Evolutionary conservation across 2,113 vertebrate genomes (phyloP).

Genomic region (Tragelaphus buxtoni): DNA sequence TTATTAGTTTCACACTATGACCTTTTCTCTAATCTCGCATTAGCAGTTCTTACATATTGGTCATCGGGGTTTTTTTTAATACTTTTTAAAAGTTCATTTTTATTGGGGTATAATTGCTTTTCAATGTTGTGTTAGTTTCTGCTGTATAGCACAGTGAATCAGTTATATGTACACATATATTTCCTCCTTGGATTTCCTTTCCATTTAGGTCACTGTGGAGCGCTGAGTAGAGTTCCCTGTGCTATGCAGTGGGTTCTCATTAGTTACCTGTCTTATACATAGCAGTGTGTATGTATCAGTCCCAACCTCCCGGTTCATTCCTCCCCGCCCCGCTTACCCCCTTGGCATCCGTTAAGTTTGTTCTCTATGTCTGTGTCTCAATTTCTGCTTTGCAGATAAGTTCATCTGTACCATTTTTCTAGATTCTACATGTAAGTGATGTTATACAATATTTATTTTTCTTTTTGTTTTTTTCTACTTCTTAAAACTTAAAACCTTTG

Average conservation of each 20-base stretch:
- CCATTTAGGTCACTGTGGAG: background rate
- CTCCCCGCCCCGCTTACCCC: fast-evolving
- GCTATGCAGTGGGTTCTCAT: background rate
- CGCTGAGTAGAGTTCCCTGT: background rate
- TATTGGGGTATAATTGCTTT: background rate
- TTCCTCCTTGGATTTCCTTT: background rate
- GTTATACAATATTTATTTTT: background rate
- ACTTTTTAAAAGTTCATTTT: background rate
- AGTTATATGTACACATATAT: background rate
- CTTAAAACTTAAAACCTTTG: background rate
- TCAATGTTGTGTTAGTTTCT: background rate
- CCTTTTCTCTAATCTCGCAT: background rate
- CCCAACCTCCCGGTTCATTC: background rate
- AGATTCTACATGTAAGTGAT: background rate
- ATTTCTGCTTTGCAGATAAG: background rate
- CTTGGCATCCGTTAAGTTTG: background rate
- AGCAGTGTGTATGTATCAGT: background rate
- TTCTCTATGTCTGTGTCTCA: background rate
- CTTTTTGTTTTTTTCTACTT: background rate
- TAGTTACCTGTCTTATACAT: background rate
- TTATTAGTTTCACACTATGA: background rate
- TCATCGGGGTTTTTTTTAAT: background rate
- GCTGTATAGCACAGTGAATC: background rate
- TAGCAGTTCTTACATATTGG: background rate
- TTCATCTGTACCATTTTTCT: background rate